Percentiles rank a stretch among this genome's conserved stretches.
Evolutionary conservation across 2,797 vertebrate genomes (phyloP).

Genomic region (Phrynocephalus forsythii): DNA sequence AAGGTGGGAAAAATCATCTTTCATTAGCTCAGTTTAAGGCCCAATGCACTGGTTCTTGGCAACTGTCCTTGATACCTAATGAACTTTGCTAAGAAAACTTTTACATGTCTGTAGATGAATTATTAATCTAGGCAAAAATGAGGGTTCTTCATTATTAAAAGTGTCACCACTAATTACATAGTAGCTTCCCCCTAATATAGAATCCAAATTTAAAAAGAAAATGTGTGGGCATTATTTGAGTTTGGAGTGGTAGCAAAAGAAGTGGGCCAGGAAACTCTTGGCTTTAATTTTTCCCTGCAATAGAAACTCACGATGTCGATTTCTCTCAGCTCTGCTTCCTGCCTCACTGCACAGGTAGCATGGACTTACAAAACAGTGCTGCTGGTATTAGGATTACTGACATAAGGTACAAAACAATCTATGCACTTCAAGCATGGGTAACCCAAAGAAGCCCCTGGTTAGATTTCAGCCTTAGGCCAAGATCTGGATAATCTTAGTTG

Average conservation of each 20-base stretch:
- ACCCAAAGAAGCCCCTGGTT: no score
- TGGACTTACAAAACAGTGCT: neutral
- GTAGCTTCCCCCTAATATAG: conserved; percentile 67
- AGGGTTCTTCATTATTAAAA: conserved; percentile 77
- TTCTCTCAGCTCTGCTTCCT: neutral
- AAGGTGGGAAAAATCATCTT: conserved; percentile 31
- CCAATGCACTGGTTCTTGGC: conserved; percentile 58
- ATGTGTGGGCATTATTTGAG: neutral
- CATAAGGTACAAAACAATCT: neutral
- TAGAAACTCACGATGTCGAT: neutral
- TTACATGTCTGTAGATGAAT: conserved; percentile 70
- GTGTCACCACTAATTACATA: conserved; percentile 75
- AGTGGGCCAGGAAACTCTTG: neutral
- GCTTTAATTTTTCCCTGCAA: neutral
- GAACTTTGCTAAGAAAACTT: conserved; percentile 75
- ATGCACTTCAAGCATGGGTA: no score
- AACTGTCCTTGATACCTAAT: conserved; percentile 70
- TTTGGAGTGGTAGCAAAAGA: neutral
- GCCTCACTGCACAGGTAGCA: neutral
- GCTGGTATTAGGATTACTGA: neutral
- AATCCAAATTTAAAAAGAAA: conserved; percentile 67
- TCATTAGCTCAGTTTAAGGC: conserved; percentile 57
- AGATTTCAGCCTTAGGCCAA: neutral
- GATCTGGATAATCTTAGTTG: neutral
- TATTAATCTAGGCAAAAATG: conserved; percentile 70